A percentile compares a stretch with the other conserved stretches of the same genome.
Evolutionary conservation across 2,797 vertebrate species (phyloP).

Genomic region (Coccyzus lansbergi): DNA sequence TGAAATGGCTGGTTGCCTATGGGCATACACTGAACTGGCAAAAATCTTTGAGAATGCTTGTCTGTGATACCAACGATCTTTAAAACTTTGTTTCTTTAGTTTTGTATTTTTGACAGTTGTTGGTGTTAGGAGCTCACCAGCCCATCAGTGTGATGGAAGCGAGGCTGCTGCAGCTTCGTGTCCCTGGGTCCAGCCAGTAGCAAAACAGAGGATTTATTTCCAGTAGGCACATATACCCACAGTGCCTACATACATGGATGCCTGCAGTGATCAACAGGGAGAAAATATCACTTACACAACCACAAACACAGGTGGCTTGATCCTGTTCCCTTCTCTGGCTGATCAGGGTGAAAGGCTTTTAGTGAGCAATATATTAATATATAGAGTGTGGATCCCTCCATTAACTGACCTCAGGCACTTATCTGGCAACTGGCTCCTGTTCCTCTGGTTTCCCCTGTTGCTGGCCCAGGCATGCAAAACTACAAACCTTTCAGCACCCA

Average conservation of each 20-base stretch:
- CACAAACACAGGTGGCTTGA: fast-evolving
- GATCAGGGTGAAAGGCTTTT: not conserved
- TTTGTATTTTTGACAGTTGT: not conserved
- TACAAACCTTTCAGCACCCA: fast-evolving
- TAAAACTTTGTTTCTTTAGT: not conserved
- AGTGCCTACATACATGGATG: fast-evolving
- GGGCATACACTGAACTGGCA: not conserved
- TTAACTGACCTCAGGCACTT: not conserved
- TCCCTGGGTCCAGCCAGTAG: not conserved
- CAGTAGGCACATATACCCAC: fast-evolving
- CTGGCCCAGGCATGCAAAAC: not conserved
- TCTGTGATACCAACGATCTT: not conserved
- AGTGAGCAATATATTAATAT: not conserved
- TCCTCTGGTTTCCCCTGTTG: not conserved
- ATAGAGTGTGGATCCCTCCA: not conserved
- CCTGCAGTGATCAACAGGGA: not conserved
- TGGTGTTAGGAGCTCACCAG: not conserved
- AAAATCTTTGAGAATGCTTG: not conserved
- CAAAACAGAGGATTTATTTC: not conserved
- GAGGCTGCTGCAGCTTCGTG: not conserved
- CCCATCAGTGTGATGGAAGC: not conserved
- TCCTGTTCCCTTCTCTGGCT: not conserved
- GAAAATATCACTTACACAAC: not conserved
- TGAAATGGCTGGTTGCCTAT: not conserved
- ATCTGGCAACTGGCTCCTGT: fast-evolving